Conservation (phyloP, 2,113 vertebrate genomes). For the Crotalus horridus region DNA sequence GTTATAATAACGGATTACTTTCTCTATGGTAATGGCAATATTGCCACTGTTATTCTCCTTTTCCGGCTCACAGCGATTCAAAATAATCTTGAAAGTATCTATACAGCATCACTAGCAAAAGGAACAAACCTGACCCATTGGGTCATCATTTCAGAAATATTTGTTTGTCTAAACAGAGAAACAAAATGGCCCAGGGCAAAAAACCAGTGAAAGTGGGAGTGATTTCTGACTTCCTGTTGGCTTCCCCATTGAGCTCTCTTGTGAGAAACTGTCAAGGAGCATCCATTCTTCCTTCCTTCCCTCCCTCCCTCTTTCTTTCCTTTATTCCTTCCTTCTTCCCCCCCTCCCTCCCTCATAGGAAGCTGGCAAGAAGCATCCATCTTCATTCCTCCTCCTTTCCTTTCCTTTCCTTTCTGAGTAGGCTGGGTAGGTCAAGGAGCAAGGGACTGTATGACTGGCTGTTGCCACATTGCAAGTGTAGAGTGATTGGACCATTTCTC, state of each 20-base stretch:
- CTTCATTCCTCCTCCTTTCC: neutral
- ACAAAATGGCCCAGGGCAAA: neutral
- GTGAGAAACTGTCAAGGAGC: neutral
- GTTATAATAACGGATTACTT: neutral
- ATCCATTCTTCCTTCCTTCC: neutral
- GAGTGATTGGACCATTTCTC: neutral
- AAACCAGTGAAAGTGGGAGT: neutral
- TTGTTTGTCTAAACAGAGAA: neutral
- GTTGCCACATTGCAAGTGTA: neutral
- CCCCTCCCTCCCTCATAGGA: neutral
- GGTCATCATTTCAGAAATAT: neutral
- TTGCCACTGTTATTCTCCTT: neutral
- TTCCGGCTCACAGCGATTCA: neutral
- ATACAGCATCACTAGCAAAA: neutral
- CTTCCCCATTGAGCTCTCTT: neutral
- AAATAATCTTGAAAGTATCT: neutral
- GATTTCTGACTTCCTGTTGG: neutral
- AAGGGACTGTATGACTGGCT: neutral
- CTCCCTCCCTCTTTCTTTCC: too few species aligned
- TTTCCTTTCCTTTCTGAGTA: neutral
- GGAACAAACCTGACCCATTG: neutral
- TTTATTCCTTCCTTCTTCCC: too few species aligned
- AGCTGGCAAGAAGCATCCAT: neutral
- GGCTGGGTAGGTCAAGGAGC: neutral
- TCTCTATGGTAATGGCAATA: neutral